These are phyloP conservation scores for Nettapus auritus DNA, from an alignment of 2,113 vertebrate genomes.

Conservation along the genomic window DNA sequence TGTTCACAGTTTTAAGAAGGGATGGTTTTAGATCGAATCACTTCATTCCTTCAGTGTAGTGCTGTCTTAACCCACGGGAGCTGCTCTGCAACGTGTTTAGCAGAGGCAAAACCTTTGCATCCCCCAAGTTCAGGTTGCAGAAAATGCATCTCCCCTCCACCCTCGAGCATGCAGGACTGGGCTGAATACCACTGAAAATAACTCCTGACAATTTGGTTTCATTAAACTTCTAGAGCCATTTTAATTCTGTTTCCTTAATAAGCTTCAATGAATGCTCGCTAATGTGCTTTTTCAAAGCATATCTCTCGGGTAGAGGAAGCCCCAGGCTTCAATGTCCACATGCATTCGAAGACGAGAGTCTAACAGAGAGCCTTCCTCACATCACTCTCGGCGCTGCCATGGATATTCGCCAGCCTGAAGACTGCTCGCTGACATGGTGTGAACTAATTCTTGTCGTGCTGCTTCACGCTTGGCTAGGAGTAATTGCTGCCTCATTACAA, in stretches of 20 bases:
- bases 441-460: neutral
- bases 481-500: neutral
- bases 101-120: neutral
- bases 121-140: neutral
- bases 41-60: neutral
- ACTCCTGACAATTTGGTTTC: neutral
- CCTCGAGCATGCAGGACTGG: neutral
- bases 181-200: neutral
- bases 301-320: neutral
- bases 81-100: slow-evolving; percentile 8
- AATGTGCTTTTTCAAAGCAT: neutral
- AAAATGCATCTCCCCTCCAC: neutral
- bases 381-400: neutral
- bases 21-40: slow-evolving; percentile 18
- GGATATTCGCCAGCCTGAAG: neutral
- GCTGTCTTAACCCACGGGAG: neutral
- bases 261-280: neutral
- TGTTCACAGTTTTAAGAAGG: neutral
- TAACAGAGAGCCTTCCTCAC: neutral
- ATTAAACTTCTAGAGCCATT: neutral
- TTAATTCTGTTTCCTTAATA: neutral
- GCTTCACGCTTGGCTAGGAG: neutral
- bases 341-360: neutral
- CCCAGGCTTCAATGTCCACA: neutral
- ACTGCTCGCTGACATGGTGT: neutral